Conservation (phyloP, 2,113 vertebrate species). For the Miniopterus natalensis region DNA sequence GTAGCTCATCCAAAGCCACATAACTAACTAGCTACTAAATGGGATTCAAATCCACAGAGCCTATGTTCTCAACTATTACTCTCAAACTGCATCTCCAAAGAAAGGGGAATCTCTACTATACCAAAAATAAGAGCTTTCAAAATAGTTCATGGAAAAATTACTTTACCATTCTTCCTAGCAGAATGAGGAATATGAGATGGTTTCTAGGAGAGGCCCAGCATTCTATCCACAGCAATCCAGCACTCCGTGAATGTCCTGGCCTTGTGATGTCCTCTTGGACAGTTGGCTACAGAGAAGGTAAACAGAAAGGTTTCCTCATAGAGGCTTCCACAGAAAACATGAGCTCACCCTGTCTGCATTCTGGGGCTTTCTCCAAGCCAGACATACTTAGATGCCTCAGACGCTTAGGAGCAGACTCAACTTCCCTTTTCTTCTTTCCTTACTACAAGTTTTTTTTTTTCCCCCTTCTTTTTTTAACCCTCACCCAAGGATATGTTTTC, state of each 20-base stretch:
- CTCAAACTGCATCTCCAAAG: neutral
- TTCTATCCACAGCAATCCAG: neutral
- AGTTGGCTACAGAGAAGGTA: neutral
- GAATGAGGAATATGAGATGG: neutral
- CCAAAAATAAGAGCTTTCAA: constrained; percentile 21
- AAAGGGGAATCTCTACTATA: neutral
- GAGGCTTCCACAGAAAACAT: neutral
- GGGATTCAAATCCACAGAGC: constrained; percentile 1
- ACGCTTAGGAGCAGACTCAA: neutral
- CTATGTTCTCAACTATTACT: neutral
- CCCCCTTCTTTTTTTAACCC: neutral
- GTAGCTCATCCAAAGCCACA: neutral
- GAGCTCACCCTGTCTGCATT: neutral
- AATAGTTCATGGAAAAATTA: neutral
- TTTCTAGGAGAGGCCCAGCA: neutral
- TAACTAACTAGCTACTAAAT: neutral
- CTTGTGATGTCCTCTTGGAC: neutral
- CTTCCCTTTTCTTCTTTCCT: constrained; percentile 1
- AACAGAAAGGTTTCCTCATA: neutral
- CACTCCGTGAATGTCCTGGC: neutral
- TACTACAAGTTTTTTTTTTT: neutral
- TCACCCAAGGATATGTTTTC: neutral
- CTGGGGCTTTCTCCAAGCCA: neutral
- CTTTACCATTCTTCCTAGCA: neutral
- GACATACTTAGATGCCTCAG: neutral